Evolutionary conservation across 2,888 invertebrate species (phyloP).

Genomic region (Limulus polyphemus): DNA sequence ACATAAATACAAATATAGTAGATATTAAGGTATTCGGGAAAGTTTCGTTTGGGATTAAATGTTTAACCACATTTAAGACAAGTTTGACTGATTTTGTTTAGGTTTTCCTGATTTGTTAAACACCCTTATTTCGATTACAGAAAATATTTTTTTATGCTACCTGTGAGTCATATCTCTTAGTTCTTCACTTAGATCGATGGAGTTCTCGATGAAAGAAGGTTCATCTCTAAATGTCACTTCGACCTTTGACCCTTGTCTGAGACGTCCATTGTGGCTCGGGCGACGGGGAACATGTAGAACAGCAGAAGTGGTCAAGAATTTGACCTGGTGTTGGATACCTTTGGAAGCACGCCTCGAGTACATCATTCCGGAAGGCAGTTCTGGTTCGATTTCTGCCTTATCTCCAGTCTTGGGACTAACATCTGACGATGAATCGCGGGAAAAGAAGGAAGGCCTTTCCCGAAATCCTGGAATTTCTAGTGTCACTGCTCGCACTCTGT

Average conservation of each 20-base stretch:
- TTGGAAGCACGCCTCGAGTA: background rate
- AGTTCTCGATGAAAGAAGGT: conserved; percentile 1
- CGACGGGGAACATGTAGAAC: conserved; percentile 17
- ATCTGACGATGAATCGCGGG: conserved; percentile 21
- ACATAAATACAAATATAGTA: too few species aligned
- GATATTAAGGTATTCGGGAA: too few species aligned
- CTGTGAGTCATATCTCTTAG: too few species aligned
- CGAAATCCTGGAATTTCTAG: conserved; percentile 15
- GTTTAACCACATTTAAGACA: too few species aligned
- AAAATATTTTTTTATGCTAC: too few species aligned
- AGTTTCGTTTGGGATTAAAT: too few species aligned
- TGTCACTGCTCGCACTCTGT: conserved; percentile 18
- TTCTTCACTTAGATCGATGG: too few species aligned
- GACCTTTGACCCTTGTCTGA: conserved; percentile 11
- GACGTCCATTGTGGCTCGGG: conserved; percentile 15
- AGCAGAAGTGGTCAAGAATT: conserved; percentile 22
- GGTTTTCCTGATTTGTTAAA: too few species aligned
- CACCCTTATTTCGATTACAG: too few species aligned
- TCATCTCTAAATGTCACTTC: conserved; percentile 19
- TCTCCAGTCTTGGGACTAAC: conserved; percentile 16
- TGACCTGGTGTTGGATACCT: conserved; percentile 18
- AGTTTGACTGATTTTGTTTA: too few species aligned
- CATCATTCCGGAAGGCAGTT: conserved; percentile 10
- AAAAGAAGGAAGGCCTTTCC: conserved; percentile 20
- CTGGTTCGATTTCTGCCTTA: conserved; percentile 8